phyloP scores from a whole-genome alignment of 1,140 invertebrate species.

The Contarinia nasturtii region DNA sequence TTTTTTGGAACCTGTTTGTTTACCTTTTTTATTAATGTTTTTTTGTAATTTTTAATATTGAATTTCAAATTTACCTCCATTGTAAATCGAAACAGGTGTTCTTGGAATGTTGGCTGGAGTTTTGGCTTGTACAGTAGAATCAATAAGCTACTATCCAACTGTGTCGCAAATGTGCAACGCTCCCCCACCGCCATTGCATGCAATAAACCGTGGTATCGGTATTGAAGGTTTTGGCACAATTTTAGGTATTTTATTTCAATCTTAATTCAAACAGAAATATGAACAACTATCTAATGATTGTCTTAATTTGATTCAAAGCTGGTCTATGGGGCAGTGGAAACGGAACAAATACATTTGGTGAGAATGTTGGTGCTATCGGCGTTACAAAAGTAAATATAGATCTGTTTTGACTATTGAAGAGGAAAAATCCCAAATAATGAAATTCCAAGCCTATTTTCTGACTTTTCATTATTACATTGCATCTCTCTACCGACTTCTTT shows the following conservation, averaged over 20 bases:
- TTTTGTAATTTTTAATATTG: background rate
- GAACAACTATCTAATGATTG: too few species aligned
- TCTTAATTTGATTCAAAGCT: too few species aligned
- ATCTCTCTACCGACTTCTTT: slow-evolving; percentile 3
- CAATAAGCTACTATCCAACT: slow-evolving; percentile 76
- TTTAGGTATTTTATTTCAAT: too few species aligned
- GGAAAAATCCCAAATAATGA: too few species aligned
- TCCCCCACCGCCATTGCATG: slow-evolving; percentile 61
- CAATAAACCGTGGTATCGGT: slow-evolving; percentile 70
- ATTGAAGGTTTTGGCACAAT: slow-evolving; percentile 69
- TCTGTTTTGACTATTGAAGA: slow-evolving; percentile 1
- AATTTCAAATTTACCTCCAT: background rate
- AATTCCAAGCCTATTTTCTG: background rate
- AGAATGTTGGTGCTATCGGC: slow-evolving; percentile 80
- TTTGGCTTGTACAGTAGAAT: slow-evolving; percentile 67
- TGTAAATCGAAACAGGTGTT: slow-evolving; percentile 35
- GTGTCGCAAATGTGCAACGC: slow-evolving; percentile 68
- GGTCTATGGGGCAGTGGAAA: slow-evolving; percentile 69
- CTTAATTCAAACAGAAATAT: too few species aligned
- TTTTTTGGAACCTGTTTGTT: background rate
- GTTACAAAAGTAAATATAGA: slow-evolving; percentile 32
- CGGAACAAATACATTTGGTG: slow-evolving; percentile 72
- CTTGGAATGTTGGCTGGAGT: slow-evolving; percentile 71
- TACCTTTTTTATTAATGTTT: background rate
- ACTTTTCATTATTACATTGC: background rate